Conservation (phyloP, 2,888 invertebrate genomes). For the Macrophya alboannulata region DNA sequence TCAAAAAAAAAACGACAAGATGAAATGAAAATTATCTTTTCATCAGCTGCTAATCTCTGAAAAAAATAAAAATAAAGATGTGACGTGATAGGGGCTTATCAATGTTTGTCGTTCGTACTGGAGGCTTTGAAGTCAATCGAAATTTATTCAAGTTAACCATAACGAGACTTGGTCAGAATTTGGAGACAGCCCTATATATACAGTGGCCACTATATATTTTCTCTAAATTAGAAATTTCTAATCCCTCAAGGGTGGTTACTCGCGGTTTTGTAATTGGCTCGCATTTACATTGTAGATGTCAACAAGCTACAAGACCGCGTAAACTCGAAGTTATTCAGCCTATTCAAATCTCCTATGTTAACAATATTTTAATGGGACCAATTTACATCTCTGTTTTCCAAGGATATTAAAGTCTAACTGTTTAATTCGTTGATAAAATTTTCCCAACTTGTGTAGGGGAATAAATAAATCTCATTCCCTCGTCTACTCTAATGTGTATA, state of each 20-base stretch:
- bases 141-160: not conserved
- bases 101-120: not conserved
- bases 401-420: not conserved
- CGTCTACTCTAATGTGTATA: not conserved
- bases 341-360: conserved; percentile 51
- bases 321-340: conserved; percentile 26
- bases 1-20: not conserved
- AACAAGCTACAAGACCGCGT: conserved; percentile 14
- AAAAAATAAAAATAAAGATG: not conserved
- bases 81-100: not conserved
- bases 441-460: not conserved
- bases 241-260: conserved; percentile 27
- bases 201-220: conserved; percentile 3
- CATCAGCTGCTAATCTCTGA: not conserved
- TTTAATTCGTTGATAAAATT: conserved; percentile 25
- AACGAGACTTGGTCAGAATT: not conserved
- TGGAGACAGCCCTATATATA: not conserved
- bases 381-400: conserved; percentile 35
- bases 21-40: not conserved
- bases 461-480: not conserved
- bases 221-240: conserved; percentile 33
- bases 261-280: conserved; percentile 29
- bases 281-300: conserved; percentile 49
- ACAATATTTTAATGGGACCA: conserved; percentile 46
- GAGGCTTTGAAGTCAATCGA: not conserved